Conservation (phyloP, 2,888 invertebrate genomes). For the Phyto melanocephala region DNA sequence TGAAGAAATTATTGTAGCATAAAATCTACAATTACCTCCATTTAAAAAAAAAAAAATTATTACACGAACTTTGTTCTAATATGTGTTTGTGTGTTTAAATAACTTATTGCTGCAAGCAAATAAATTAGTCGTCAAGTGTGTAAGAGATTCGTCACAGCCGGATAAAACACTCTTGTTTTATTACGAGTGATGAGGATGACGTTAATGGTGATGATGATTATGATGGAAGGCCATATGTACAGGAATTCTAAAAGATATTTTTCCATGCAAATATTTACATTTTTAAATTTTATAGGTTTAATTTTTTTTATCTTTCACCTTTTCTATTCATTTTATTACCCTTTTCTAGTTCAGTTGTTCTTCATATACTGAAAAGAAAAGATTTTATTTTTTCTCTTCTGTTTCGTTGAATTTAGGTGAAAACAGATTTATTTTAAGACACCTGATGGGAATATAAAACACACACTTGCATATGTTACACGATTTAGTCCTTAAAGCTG, state of each 20-base stretch:
- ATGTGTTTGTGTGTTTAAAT: too few relatives aligned
- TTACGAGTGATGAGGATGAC: background rate
- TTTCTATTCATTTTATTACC: slow-evolving; percentile 3
- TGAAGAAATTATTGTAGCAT: too few relatives aligned
- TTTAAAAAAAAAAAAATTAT: too few relatives aligned
- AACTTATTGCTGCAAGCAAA: too few relatives aligned
- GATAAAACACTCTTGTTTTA: too few relatives aligned
- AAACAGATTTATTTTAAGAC: slow-evolving; percentile 41
- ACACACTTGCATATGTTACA: background rate
- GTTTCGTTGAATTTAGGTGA: background rate
- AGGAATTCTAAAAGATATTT: background rate
- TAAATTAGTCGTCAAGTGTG: too few relatives aligned
- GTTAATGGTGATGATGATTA: background rate
- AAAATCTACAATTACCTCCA: too few relatives aligned
- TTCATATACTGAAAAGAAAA: background rate
- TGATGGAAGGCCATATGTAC: background rate
- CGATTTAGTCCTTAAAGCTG: background rate
- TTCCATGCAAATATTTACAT: background rate
- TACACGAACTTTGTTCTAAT: too few relatives aligned
- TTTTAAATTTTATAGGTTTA: background rate
- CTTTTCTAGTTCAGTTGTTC: background rate
- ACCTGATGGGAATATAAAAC: slow-evolving; percentile 30
- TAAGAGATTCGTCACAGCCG: too few relatives aligned
- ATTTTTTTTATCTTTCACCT: background rate
- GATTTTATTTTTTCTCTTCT: background rate